Conservation (phyloP, 2,888 invertebrate species). For the Slavum lentiscoides region DNA sequence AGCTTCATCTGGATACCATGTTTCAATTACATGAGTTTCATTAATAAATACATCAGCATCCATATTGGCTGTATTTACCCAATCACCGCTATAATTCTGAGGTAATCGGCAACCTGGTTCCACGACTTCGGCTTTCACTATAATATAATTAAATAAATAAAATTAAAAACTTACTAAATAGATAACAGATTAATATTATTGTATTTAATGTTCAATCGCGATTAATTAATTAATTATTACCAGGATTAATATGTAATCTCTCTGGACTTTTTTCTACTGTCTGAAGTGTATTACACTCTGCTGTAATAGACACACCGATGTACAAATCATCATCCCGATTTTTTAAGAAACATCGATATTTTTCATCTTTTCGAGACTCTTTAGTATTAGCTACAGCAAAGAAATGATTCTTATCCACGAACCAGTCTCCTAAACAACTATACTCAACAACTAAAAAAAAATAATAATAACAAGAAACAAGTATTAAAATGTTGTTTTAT, state of each 20-base stretch:
- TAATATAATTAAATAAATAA: conserved; percentile 54
- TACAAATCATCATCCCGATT: conserved; percentile 92
- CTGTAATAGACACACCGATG: conserved; percentile 89
- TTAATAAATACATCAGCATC: conserved; percentile 93
- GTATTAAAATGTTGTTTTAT: neutral
- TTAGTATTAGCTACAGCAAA: conserved; percentile 97
- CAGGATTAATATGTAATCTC: conserved; percentile 81
- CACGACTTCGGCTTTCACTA: conserved; percentile 80
- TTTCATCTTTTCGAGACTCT: conserved; percentile 91
- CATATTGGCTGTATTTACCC: conserved; percentile 97
- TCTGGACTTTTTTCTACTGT: conserved; percentile 93
- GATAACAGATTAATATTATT: neutral
- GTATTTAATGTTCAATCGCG: conserved; percentile 4
- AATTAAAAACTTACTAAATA: neutral
- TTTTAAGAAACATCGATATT: conserved; percentile 90
- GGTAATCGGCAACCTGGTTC: conserved; percentile 90
- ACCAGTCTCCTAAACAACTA: conserved; percentile 93
- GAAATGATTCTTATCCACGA: conserved; percentile 92
- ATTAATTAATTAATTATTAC: conserved; percentile 60
- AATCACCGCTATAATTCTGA: conserved; percentile 89
- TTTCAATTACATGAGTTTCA: conserved; percentile 94
- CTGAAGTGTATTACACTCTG: conserved; percentile 89
- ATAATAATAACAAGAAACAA: neutral
- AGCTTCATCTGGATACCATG: conserved; percentile 90
- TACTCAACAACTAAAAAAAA: conserved; percentile 74